Conservation (phyloP, 2,888 invertebrate species). For the Apocheima hispidaria region DNA sequence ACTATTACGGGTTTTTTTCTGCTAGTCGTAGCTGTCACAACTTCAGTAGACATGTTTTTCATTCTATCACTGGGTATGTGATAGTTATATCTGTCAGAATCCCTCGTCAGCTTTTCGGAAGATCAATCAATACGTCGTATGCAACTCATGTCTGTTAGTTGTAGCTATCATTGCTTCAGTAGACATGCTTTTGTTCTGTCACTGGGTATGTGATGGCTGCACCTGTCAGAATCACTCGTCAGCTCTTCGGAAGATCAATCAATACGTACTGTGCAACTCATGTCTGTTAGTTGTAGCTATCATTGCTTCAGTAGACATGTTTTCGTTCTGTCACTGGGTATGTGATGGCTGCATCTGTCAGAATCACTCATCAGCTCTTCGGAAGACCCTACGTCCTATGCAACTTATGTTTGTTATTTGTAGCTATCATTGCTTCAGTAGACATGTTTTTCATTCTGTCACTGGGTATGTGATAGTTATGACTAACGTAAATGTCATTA, state of each 20-base stretch:
- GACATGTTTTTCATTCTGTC: slow-evolving; percentile 42
- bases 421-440: slow-evolving; percentile 38
- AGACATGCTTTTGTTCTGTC: no score
- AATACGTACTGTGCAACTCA: no score
- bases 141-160: no score
- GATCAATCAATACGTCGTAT: slow-evolving; percentile 1
- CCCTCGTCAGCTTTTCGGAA: background rate
- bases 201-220: no score
- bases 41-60: slow-evolving; percentile 5
- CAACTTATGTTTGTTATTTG: background rate
- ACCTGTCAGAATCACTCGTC: no score
- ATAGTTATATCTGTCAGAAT: slow-evolving; percentile 6
- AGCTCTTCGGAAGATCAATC: no score
- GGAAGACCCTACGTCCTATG: no score
- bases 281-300: slow-evolving; percentile 28
- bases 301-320: slow-evolving; percentile 44
- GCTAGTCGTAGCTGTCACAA: slow-evolving; percentile 30
- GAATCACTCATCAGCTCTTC: background rate
- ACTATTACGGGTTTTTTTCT: no score
- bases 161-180: slow-evolving; percentile 23
- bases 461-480: slow-evolving; percentile 34
- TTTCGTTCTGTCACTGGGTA: slow-evolving; percentile 40
- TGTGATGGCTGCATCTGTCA: background rate
- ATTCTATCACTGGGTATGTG: slow-evolving; percentile 20
- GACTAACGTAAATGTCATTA: background rate